These are phyloP conservation scores for Tauraco hartlaubi DNA, from an alignment of 2,797 vertebrate species.

Conservation along the genomic window DNA sequence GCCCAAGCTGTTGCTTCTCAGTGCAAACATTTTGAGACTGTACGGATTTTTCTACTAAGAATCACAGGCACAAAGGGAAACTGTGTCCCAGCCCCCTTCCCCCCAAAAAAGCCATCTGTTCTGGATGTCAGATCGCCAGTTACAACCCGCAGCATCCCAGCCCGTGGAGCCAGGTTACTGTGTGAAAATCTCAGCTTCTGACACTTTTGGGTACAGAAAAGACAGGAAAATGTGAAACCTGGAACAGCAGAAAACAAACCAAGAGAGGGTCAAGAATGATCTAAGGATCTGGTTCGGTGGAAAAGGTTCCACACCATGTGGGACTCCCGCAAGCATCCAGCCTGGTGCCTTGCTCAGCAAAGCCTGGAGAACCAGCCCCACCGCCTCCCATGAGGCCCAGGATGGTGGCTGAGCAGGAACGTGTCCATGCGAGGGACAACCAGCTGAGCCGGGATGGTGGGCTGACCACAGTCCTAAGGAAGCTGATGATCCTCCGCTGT, in stretches of 20 bases:
- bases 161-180: background rate
- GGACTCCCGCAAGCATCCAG: background rate
- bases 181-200: background rate
- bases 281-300: background rate
- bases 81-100: too few relatives aligned
- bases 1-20: background rate
- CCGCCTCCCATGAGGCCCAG: background rate
- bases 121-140: background rate
- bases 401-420: background rate
- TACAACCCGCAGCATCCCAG: background rate
- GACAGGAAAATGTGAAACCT: background rate
- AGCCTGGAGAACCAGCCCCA: background rate
- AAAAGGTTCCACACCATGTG: background rate
- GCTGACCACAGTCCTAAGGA: background rate
- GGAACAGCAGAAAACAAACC: background rate
- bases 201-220: background rate
- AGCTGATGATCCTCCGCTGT: background rate
- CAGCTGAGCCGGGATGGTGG: background rate
- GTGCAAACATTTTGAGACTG: background rate
- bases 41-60: background rate
- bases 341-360: background rate
- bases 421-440: accelerated
- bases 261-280: background rate
- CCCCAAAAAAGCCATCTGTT: background rate
- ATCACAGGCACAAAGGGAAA: background rate